Base-by-base conservation (phyloP, 2,797 vertebrate genomes). In the Sebastes steindachneri region DNA sequence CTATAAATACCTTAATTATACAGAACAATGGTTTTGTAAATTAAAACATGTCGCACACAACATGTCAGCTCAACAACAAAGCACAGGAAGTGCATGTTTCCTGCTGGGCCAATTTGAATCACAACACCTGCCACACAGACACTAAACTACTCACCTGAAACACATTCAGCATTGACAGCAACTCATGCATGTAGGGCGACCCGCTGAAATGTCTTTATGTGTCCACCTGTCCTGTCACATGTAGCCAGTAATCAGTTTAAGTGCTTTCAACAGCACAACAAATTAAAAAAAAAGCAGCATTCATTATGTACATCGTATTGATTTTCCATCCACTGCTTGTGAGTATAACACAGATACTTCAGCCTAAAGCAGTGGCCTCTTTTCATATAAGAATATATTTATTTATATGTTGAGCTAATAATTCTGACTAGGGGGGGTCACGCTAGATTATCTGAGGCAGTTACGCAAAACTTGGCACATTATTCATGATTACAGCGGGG, bases 401-500 rank as follows among this genome's bases (percentile, higher is more conserved):
- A 67, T 75, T 14, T 31, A 60, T 33, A 70, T 60, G 29, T 53
- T 48, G 29, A 59, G 31, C 58, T 65, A 29, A 57, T 31, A n/a
- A 11, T 73, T 53, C 55, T 53, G 11, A 71, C 31, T 14, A 7
- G 26, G 41, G 41, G 41, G 41, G 55, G 80, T 80, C 54, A 59
- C 9, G 7, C 33, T 23, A 35, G 54, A 75, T 86, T 68, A 70
- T 57, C 12, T n/a, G 14, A 76, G n/a, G 51, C 21, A 48, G 62
- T 64, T 73, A 17, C 14, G 5, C 15, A 66, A 57, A 72, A 62
- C 31, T 28, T 41, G 26, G 21, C 21, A 64, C 19, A 70, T 54
- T 63, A 82, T 73, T 87, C 48, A 62, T 35, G 35, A 37, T 77
- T 80, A 73, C 53, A 45, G n/a, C 58, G 5, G 54, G 65, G 68